These are phyloP conservation scores for Meriones unguiculatus DNA, from an alignment of 2,113 vertebrate species.

Conservation along the genomic window DNA sequence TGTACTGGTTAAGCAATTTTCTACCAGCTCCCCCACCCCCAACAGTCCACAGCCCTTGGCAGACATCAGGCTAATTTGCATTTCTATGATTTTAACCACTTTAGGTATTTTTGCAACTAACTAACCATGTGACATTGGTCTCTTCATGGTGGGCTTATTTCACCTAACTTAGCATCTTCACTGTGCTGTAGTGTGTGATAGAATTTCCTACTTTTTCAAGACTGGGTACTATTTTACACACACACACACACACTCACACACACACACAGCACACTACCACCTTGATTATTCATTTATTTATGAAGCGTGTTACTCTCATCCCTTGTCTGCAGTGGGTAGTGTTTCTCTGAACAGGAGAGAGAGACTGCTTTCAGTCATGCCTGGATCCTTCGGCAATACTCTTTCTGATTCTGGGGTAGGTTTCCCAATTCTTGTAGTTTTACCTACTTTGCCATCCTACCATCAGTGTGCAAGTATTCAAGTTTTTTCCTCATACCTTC, in stretches of 20 bases:
- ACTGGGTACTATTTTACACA: too few species aligned
- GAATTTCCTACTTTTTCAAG: neutral
- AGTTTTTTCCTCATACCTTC: neutral
- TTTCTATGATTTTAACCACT: neutral
- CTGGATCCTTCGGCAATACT: neutral
- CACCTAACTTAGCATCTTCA: neutral
- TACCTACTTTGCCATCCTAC: neutral
- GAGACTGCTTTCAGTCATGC: neutral
- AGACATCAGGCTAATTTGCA: neutral
- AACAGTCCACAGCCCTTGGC: neutral
- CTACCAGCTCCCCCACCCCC: fast-evolving
- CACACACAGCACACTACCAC: neutral
- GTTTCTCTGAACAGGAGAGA: neutral
- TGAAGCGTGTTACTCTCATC: neutral
- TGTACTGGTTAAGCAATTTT: neutral
- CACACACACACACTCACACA: neutral
- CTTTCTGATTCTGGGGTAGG: neutral
- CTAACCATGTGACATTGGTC: neutral
- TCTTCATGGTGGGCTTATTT: neutral
- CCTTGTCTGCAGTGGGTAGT: neutral
- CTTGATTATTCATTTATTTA: neutral
- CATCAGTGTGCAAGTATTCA: neutral
- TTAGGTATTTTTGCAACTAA: neutral
- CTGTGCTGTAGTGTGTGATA: neutral
- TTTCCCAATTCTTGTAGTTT: neutral